phyloP scores from a whole-genome alignment of 2,888 invertebrate genomes.

The Cataglyphis albicans region DNA sequence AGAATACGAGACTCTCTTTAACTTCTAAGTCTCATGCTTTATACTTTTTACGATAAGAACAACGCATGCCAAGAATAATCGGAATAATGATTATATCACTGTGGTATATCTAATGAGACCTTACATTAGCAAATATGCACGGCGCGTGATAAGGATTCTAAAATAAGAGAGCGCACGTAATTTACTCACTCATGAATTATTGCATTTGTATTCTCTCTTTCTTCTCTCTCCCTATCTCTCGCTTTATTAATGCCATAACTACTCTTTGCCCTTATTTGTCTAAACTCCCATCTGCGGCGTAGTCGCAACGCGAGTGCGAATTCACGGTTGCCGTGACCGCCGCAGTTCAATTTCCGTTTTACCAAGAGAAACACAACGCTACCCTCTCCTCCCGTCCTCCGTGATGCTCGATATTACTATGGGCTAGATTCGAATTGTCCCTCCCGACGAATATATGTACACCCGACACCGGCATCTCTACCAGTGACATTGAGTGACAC shows the following conservation, averaged over 20 bases:
- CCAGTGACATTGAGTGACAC: slow-evolving; percentile 83
- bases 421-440: slow-evolving; percentile 63
- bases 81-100: background rate
- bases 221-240: background rate
- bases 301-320: slow-evolving; percentile 37
- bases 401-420: slow-evolving; percentile 58
- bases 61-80: slow-evolving; percentile 25
- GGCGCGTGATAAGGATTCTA: slow-evolving; percentile 24
- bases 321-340: slow-evolving; percentile 55
- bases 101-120: slow-evolving; percentile 26
- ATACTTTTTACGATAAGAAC: background rate
- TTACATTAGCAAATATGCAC: slow-evolving; percentile 19
- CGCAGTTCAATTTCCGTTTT: slow-evolving; percentile 68
- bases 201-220: background rate
- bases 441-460: slow-evolving; percentile 4
- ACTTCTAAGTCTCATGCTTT: background rate
- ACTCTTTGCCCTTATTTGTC: slow-evolving; percentile 32
- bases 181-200: slow-evolving; percentile 26
- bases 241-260: slow-evolving; percentile 28
- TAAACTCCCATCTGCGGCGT: slow-evolving; percentile 12
- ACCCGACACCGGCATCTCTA: slow-evolving; percentile 62
- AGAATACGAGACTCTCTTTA: background rate
- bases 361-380: slow-evolving; percentile 65
- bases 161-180: slow-evolving; percentile 15
- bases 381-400: slow-evolving; percentile 1